Evolutionary conservation across 2,797 vertebrate species (phyloP).

Genomic region (Takifugu ocellatus): DNA sequence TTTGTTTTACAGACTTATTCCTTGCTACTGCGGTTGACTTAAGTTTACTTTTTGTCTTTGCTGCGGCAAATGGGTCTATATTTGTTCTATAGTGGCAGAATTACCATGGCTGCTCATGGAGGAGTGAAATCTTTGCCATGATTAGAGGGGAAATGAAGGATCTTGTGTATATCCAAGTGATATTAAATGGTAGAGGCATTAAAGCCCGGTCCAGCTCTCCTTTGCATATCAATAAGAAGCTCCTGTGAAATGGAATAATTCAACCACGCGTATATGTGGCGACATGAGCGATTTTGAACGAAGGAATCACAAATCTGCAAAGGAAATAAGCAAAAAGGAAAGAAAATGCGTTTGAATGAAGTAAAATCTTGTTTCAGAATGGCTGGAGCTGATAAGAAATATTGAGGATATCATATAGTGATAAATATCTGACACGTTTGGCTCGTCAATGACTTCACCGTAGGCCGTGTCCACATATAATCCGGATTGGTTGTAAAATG

Average conservation of each 20-base stretch:
- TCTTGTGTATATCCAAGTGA: conserved; percentile 56
- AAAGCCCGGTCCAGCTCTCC: conserved; percentile 34
- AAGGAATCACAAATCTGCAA: too few relatives aligned
- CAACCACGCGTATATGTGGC: conserved; percentile 19
- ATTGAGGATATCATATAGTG: not conserved
- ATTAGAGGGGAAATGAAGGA: conserved; percentile 65
- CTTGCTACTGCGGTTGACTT: conserved; percentile 18
- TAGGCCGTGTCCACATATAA: conserved; percentile 28
- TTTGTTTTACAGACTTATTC: conserved; percentile 42
- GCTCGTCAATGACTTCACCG: not conserved
- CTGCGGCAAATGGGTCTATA: conserved; percentile 5
- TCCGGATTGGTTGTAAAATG: conserved; percentile 28
- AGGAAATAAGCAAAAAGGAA: too few relatives aligned
- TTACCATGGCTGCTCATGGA: conserved; percentile 36
- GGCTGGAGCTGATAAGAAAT: not conserved
- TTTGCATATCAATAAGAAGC: conserved; percentile 61
- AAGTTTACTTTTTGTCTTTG: conserved; percentile 28
- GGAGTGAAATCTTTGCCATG: conserved; percentile 42
- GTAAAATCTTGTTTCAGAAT: too few relatives aligned
- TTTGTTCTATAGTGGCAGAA: conserved; percentile 39
- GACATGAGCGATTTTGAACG: conserved; percentile 16
- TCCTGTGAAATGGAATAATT: conserved; percentile 59
- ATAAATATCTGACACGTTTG: not conserved
- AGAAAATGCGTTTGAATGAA: too few relatives aligned
- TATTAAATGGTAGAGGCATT: conserved; percentile 56